Conservation (phyloP, 1,140 invertebrate genomes). For the Anagrus nilaparvatae region DNA sequence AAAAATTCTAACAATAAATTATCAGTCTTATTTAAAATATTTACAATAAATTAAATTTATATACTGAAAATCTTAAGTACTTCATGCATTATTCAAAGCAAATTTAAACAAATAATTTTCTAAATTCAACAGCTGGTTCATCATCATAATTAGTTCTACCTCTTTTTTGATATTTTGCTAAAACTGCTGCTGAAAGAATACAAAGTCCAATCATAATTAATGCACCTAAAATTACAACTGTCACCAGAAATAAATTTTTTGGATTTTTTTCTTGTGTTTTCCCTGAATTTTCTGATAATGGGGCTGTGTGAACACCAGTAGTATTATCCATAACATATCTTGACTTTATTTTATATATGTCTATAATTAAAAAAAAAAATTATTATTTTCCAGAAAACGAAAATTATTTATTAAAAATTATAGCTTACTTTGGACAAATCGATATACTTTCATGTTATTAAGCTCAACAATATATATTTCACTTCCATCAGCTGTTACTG, state of each 20-base stretch:
- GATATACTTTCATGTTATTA: conserved; percentile 51
- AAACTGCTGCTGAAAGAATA: conserved; percentile 28
- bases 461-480: conserved; percentile 68
- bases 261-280: conserved; percentile 1
- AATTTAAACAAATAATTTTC: conserved; percentile 35
- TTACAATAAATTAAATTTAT: too few species aligned
- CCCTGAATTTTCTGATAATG: background rate
- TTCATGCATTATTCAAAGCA: too few species aligned
- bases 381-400: too few species aligned
- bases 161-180: conserved; percentile 38
- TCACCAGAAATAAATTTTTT: conserved; percentile 7
- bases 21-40: too few species aligned
- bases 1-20: too few species aligned
- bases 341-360: background rate
- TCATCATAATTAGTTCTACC: conserved; percentile 31
- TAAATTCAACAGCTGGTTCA: conserved; percentile 31
- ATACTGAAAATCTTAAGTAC: too few species aligned
- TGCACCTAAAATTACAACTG: conserved; percentile 19
- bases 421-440: conserved; percentile 45
- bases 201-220: conserved; percentile 31
- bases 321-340: conserved; percentile 4
- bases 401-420: conserved; percentile 8
- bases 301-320: conserved; percentile 4
- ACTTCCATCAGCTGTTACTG: conserved; percentile 53
- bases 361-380: conserved; percentile 2